Percentiles rank a stretch among this genome's conserved stretches.
Evolutionary conservation across 2,113 vertebrate species (phyloP).

Genomic region (Cygnus buccinator): DNA sequence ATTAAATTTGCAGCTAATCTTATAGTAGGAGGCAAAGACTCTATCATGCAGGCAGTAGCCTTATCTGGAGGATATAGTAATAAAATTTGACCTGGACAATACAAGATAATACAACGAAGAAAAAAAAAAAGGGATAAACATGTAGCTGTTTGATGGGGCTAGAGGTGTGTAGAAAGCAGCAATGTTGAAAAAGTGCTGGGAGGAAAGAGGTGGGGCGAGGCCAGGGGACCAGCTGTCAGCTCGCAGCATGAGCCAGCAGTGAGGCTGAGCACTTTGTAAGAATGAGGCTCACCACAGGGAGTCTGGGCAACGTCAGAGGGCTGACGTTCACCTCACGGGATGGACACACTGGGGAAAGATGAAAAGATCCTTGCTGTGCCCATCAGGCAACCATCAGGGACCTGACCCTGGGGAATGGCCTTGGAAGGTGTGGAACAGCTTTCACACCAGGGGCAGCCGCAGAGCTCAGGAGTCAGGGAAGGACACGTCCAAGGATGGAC

Average conservation of each 20-base stretch:
- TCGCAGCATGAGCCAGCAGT: background rate
- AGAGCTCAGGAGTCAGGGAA: background rate
- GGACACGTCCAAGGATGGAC: background rate
- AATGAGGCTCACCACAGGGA: background rate
- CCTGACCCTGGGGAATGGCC: background rate
- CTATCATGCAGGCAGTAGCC: conserved; percentile 5
- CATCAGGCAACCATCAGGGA: background rate
- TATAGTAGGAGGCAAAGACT: conserved; percentile 21
- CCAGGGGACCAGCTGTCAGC: background rate
- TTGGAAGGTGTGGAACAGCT: background rate
- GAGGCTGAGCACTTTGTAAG: background rate
- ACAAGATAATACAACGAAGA: background rate
- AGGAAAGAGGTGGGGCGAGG: background rate
- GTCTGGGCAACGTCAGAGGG: background rate
- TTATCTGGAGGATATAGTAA: conserved; percentile 43
- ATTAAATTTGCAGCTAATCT: conserved; percentile 52
- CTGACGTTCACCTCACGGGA: background rate
- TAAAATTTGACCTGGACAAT: conserved; percentile 15
- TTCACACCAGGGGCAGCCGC: background rate
- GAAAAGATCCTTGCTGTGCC: background rate
- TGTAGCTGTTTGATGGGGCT: background rate
- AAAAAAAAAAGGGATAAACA: conserved; percentile 8
- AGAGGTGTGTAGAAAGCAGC: background rate
- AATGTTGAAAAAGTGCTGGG: background rate
- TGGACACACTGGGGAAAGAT: accelerated